A percentile compares a stretch with the other conserved stretches of the same genome.
These are phyloP conservation scores for Spodoptera picta DNA, from an alignment of 2,888 invertebrate species.

Conservation along the genomic window DNA sequence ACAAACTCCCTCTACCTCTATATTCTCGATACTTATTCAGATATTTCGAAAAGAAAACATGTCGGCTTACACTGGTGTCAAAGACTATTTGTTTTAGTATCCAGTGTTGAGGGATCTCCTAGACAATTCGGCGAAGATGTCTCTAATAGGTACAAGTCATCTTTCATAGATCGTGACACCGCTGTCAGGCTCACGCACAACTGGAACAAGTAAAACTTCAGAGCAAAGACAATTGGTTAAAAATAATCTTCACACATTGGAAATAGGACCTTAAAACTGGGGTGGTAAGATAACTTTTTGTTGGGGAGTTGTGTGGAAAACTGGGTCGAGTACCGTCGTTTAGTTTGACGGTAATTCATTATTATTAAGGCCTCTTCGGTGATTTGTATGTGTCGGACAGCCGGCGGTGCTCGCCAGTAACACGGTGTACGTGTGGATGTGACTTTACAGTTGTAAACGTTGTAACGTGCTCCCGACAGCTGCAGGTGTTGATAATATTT, in stretches of 20 bases:
- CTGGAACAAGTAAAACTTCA: slow-evolving; percentile 53
- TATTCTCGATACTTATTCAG: slow-evolving; percentile 45
- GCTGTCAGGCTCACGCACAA: slow-evolving; percentile 54
- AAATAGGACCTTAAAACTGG: slow-evolving; percentile 21
- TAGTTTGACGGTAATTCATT: slow-evolving; percentile 53
- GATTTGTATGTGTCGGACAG: slow-evolving; percentile 48
- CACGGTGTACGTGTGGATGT: slow-evolving; percentile 36
- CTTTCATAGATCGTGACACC: slow-evolving; percentile 54
- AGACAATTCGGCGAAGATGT: slow-evolving; percentile 23
- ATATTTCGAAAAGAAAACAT: slow-evolving; percentile 36
- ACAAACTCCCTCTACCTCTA: slow-evolving; percentile 6
- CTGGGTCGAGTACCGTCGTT: slow-evolving; percentile 44
- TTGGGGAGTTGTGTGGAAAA: slow-evolving; percentile 11
- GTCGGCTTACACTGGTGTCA: slow-evolving; percentile 8
- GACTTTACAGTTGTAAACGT: slow-evolving; percentile 19
- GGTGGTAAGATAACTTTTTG: slow-evolving; percentile 1
- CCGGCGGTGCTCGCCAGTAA: slow-evolving; percentile 9
- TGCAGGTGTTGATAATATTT: slow-evolving; percentile 27
- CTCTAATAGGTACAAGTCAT: slow-evolving; percentile 50
- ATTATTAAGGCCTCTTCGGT: slow-evolving; percentile 51
- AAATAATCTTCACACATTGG: slow-evolving; percentile 29
- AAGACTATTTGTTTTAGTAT: not conserved
- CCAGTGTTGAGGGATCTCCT: slow-evolving; percentile 19
- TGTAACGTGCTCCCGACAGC: slow-evolving; percentile 18
- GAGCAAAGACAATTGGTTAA: slow-evolving; percentile 55